Base-by-base conservation (phyloP, 2,797 vertebrate species). In the Poeciliopsis infans region DNA sequence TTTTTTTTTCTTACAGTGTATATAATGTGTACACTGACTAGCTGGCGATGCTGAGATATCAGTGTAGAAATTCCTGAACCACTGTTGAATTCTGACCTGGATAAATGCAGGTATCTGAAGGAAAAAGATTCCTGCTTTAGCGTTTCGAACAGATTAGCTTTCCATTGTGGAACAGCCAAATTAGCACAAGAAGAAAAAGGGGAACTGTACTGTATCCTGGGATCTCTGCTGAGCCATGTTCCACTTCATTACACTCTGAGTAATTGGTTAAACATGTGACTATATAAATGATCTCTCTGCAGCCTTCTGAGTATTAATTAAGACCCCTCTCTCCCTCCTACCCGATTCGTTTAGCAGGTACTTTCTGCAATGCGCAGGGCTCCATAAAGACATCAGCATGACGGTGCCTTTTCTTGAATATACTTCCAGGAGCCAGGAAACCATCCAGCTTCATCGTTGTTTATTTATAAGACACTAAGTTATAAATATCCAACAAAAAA, bases 31-130 rank as follows among this genome's bases (percentile, higher is more conserved):
- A 89, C 82, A 80, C 83, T 82, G 78, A 80, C 77, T 74, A 83
- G 88, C 79, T 64, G 61, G 6, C 86, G 91, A 95, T 95, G 92
- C 91, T 90, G 84, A 92, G 92, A 96, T 93, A 92, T 90, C 87
- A 76, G 86, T 78, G 83, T 84, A 86, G 87, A 87, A 89, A 90
- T 91, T 82, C 89, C 93, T 89, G 89, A 93, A 91, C 18, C 71
- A 84, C 83, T 61, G 77, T 87, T 83, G 84, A 83, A 87, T 92
- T 92, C 91, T 92, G 87, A 91, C 90, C 88, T 13, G 55, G 88
- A 91, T 85, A 89, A 87, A 93, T 87, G 83, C 82, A 90, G 72
- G 83, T 66, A 85, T 87, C 80, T 43, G 28, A 64, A 86, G 75
- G 74, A 78, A 90, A 83, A 81, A 74, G 85, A 85, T 78, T 81